phyloP scores from a whole-genome alignment of 2,113 vertebrate genomes.

The Crotalus horridus region DNA sequence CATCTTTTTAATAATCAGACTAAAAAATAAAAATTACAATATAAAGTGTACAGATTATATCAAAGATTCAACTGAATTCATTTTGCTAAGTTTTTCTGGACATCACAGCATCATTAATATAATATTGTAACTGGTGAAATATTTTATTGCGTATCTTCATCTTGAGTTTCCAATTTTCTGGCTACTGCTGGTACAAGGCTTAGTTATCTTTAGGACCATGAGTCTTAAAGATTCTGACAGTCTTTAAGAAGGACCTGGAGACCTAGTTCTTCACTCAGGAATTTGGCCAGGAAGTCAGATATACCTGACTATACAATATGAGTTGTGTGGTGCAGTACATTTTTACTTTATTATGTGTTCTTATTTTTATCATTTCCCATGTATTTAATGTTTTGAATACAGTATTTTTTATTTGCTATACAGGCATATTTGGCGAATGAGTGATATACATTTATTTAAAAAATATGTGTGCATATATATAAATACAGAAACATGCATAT shows the following conservation, averaged over 20 bases:
- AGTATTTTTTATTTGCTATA: not conserved
- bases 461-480: not conserved
- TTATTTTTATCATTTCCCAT: not conserved
- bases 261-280: not conserved
- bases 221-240: not conserved
- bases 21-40: constrained; percentile 1
- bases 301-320: not conserved
- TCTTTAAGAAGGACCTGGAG: not conserved
- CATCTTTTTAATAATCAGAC: not conserved
- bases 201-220: not conserved
- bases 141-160: not conserved
- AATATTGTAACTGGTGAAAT: not conserved
- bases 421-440: not conserved
- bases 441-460: not conserved
- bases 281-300: not conserved
- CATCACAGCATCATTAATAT: not conserved
- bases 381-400: not conserved
- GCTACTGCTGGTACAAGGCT: not conserved
- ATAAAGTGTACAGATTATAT: not conserved
- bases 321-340: not conserved
- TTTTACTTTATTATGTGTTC: not conserved
- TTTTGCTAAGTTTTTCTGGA: not conserved
- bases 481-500: not conserved
- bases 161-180: not conserved
- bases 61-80: not conserved